A percentile compares a stretch with the other conserved stretches of the same genome.
These are phyloP conservation scores for Pterocles orientalis DNA, from an alignment of 2,113 vertebrate genomes.

Conservation along the genomic window DNA sequence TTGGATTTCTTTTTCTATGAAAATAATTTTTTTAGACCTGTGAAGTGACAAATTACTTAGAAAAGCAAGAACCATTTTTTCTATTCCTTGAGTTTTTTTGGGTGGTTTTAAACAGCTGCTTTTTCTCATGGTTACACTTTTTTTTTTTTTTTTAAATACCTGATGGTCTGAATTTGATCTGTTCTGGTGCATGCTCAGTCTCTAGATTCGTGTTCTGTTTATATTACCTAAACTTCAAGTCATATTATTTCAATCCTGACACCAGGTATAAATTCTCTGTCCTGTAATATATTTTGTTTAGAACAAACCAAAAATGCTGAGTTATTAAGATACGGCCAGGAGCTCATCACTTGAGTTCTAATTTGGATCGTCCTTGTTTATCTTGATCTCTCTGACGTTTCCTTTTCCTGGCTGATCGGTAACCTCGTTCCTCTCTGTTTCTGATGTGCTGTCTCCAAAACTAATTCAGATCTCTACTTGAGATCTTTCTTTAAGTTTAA, in stretches of 20 bases:
- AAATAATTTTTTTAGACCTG: not conserved
- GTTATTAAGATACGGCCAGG: not conserved
- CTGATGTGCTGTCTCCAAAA: not conserved
- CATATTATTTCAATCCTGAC: not conserved
- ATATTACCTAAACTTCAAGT: not conserved
- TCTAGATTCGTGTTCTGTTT: not conserved
- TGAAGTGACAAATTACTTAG: not conserved
- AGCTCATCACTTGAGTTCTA: not conserved
- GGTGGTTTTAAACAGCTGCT: not conserved
- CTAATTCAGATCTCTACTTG: not conserved
- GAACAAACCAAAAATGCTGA: not conserved
- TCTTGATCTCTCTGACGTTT: not conserved
- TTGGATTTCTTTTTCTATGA: not conserved
- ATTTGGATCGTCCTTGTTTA: not conserved
- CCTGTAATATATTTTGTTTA: not conserved
- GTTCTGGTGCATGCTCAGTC: not conserved
- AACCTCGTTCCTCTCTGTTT: not conserved
- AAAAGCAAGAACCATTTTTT: not conserved
- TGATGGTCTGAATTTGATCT: not conserved
- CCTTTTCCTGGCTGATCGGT: not conserved
- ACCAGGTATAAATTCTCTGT: not conserved
- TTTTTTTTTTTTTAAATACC: not conserved
- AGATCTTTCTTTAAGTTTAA: not conserved
- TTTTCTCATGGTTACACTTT: not conserved
- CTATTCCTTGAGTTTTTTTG: not conserved